phyloP scores from a whole-genome alignment of 2,797 vertebrate genomes.

The Mastacembelus armatus region DNA sequence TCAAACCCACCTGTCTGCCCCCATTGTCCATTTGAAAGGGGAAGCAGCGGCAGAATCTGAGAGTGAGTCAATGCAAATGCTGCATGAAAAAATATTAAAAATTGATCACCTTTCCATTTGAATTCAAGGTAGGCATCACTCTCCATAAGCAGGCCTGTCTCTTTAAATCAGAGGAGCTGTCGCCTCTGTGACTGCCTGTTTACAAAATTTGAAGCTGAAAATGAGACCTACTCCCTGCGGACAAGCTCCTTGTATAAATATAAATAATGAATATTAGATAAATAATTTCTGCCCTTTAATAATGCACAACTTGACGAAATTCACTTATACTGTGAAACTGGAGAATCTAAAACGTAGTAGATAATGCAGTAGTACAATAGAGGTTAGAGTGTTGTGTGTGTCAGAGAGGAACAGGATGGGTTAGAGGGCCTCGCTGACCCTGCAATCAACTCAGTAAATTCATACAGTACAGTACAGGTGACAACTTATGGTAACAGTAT shows the following conservation, averaged over 20 bases:
- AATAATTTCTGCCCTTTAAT: constrained; percentile 87
- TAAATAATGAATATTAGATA: constrained; percentile 89
- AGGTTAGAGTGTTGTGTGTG: constrained; percentile 44
- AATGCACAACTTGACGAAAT: constrained; percentile 82
- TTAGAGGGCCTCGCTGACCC: constrained; percentile 46
- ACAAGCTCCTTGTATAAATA: constrained; percentile 87
- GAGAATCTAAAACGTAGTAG: constrained; percentile 69
- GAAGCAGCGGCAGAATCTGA: constrained; percentile 50
- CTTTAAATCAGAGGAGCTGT: constrained; percentile 86
- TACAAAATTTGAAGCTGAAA: constrained; percentile 89
- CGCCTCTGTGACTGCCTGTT: constrained; percentile 85
- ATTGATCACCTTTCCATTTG: constrained; percentile 85
- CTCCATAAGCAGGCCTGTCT: constrained; percentile 85
- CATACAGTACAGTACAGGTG: constrained; percentile 7
- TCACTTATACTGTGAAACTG: constrained; percentile 80
- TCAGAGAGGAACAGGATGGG: constrained; percentile 27
- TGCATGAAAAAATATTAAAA: constrained; percentile 78
- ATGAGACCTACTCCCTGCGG: constrained; percentile 88
- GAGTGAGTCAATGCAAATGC: constrained; percentile 81
- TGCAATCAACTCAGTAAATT: constrained; percentile 18
- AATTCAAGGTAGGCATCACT: constrained; percentile 86
- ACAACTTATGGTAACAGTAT: neutral
- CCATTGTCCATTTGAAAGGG: constrained; percentile 75
- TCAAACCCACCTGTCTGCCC: constrained; percentile 61
- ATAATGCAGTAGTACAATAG: constrained; percentile 75